phyloP scores from a whole-genome alignment of 35 echinoderm and acorn worm species.

The Ophioderma brevispina region DNA sequence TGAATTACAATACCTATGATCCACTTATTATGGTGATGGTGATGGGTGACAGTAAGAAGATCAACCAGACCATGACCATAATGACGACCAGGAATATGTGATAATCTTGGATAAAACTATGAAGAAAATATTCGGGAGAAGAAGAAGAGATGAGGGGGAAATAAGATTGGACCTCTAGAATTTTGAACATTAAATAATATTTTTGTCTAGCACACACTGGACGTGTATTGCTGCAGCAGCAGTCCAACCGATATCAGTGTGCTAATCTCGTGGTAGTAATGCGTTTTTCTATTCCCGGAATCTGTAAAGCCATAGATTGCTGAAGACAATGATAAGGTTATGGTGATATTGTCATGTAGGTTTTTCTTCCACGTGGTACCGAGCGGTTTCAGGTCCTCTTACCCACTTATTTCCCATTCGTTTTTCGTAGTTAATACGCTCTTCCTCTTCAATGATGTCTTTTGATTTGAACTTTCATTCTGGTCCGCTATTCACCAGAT shows the following conservation, averaged over 20 bases:
- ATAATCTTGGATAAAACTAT: too few species aligned
- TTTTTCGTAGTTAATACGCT: constrained; percentile 89
- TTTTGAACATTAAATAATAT: too few species aligned
- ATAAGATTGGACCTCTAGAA: too few species aligned
- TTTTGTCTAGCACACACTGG: too few species aligned
- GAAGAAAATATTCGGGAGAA: too few species aligned
- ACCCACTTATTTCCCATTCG: constrained; percentile 92
- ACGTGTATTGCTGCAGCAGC: too few species aligned
- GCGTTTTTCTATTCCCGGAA: constrained; percentile 57
- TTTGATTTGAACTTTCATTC: constrained; percentile 57
- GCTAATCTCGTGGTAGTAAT: constrained; percentile 93
- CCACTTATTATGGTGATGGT: too few species aligned
- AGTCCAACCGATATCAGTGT: constrained; percentile 71
- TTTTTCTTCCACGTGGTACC: constrained; percentile 80
- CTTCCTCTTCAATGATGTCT: constrained; percentile 87
- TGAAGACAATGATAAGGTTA: constrained; percentile 79
- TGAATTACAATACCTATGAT: too few species aligned
- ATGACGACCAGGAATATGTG: too few species aligned
- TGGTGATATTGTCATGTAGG: constrained; percentile 66
- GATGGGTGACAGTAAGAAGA: too few species aligned
- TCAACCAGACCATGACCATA: too few species aligned
- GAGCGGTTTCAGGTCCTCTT: constrained; percentile 57
- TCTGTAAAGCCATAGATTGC: constrained; percentile 65
- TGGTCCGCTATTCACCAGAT: constrained; percentile 47
- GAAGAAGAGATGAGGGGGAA: too few species aligned